Base-by-base conservation (phyloP, 1,140 invertebrate species). In the Tenebrio molitor region DNA sequence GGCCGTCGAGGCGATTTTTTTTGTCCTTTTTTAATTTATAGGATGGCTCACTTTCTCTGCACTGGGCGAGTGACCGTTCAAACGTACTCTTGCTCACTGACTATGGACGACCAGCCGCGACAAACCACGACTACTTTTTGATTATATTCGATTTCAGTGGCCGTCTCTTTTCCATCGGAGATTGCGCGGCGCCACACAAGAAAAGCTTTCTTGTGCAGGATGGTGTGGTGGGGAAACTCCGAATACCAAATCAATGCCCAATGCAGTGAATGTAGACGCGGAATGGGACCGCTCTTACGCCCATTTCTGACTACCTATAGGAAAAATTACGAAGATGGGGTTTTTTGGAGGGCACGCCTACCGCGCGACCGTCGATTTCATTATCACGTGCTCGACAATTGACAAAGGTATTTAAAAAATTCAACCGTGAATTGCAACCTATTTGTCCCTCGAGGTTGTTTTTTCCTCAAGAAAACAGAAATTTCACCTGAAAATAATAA, bases 131-230 rank as follows among this genome's bases (percentile, higher is more conserved):
- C 64, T 67, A 79, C 76, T 79, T 78, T 79, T 79, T 77, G 78
- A 79, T 79, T 77, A 58, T 58, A 77, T 78, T 76, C 73, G 73
- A 76, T 75, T 77, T 75, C 72, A 73, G 46, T 73, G 44, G 36
- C 46, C 68, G 65, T 74, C 62, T 58, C 44, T 64, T 69, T 42
- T 42, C 53, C 64, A 63, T 70, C 50, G 69, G 77, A 78, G 76
- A 74, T 68, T 76, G 77, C 77, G 77, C 77, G 72, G 67, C 72
- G 76, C 73, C 76, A 72, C 41, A 70, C 74, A 78, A 78, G 76
- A 78, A 76, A 72, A 71, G 64, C 69, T 73, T 76, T 76, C 76
- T 73, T 74, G 74, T 74, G 74, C 75, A 76, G 75, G 68, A 69
- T 67, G 50, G 29, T 41, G 70, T 71, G 58, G 39, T 67, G 39